Evolutionary conservation across 2,797 vertebrate genomes (phyloP).

Genomic region (Oceanodroma leucorhoa): DNA sequence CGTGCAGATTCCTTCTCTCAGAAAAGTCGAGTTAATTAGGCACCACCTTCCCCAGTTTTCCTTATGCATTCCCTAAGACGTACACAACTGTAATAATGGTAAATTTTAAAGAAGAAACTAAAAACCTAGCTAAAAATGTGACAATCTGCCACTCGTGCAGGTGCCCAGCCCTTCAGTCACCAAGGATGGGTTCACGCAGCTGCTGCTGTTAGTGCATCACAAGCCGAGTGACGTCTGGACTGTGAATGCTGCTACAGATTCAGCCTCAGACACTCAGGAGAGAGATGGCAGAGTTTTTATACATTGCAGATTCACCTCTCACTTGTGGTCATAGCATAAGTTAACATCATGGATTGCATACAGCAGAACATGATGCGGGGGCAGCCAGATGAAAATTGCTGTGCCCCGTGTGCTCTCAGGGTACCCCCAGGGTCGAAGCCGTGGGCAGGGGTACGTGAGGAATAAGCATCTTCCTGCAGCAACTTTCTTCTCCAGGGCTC

Average conservation of each 20-base stretch:
- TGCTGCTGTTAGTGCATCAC: accelerated
- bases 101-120: neutral
- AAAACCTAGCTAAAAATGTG: neutral
- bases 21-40: neutral
- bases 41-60: neutral
- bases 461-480: neutral
- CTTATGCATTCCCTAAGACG: neutral
- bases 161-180: accelerated
- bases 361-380: accelerated
- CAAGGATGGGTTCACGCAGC: neutral
- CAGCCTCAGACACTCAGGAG: neutral
- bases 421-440: neutral
- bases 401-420: accelerated
- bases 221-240: neutral
- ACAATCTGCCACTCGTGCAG: neutral
- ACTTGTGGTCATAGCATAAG: neutral
- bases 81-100: neutral
- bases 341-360: neutral
- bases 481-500: neutral
- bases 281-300: neutral
- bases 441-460: accelerated
- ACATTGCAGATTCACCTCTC: neutral
- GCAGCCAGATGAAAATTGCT: neutral
- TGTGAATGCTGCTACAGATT: neutral
- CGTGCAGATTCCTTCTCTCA: neutral